Conservation (phyloP, 2,888 invertebrate genomes). For the Drosophila diplacantha region DNA sequence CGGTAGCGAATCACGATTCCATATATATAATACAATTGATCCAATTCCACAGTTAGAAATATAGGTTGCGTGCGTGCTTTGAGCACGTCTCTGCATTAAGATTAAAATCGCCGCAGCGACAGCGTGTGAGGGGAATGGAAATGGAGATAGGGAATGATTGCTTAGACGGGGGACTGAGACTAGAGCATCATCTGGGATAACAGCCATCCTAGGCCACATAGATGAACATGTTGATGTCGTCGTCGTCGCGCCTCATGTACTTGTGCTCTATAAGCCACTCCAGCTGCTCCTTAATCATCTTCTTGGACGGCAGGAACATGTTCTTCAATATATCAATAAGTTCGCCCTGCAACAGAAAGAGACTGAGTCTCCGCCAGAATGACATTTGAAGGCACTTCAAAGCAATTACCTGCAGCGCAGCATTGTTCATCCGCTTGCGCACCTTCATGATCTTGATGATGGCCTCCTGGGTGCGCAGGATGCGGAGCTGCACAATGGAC, state of each 20-base stretch:
- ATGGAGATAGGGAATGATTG: slow-evolving; percentile 48
- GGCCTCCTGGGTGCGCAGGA: slow-evolving; percentile 95
- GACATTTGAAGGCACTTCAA: too few species aligned
- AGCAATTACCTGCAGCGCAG: slow-evolving; percentile 87
- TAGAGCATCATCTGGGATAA: slow-evolving; percentile 18
- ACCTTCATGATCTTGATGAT: slow-evolving; percentile 99
- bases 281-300: slow-evolving; percentile 99
- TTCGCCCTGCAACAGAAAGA: slow-evolving; percentile 83
- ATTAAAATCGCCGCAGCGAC: slow-evolving; percentile 34
- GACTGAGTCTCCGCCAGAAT: background rate
- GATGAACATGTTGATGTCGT: slow-evolving; percentile 98
- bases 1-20: slow-evolving; percentile 38
- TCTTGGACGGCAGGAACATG: slow-evolving; percentile 99
- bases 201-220: slow-evolving; percentile 89
- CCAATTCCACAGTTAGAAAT: slow-evolving; percentile 38
- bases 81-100: slow-evolving; percentile 39
- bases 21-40: slow-evolving; percentile 41
- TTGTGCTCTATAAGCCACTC: slow-evolving; percentile 99
- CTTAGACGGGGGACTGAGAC: slow-evolving; percentile 32
- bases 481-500: slow-evolving; percentile 97
- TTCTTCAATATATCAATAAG: slow-evolving; percentile 98
- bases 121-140: slow-evolving; percentile 24
- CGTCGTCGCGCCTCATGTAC: slow-evolving; percentile 97
- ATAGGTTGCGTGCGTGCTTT: slow-evolving; percentile 35
- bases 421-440: slow-evolving; percentile 95